Percentiles rank a stretch among this genome's conserved stretches.
Conservation (phyloP, 1,140 invertebrate species). For the Lepidurus couesii region DNA sequence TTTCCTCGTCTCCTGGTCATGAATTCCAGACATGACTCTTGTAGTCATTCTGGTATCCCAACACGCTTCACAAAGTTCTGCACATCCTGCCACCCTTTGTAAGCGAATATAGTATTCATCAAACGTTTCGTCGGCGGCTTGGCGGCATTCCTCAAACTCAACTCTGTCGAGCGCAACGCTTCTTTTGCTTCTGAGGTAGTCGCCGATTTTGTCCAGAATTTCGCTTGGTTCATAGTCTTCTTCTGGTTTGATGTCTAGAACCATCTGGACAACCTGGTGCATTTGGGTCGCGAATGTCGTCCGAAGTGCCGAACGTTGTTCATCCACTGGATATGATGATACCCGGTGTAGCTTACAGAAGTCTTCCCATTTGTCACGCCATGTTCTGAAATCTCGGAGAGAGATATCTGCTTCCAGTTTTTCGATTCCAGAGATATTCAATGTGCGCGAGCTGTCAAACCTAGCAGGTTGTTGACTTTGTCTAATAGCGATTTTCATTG, state of each 20-base stretch:
- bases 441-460: too few relatives aligned
- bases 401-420: constrained; percentile 25
- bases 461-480: too few relatives aligned
- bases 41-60: background rate
- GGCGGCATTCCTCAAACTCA: constrained; percentile 25
- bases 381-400: constrained; percentile 23
- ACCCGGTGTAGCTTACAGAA: constrained; percentile 26
- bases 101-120: constrained; percentile 23
- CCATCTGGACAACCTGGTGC: too few relatives aligned
- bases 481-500: too few relatives aligned
- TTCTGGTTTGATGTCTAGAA: too few relatives aligned
- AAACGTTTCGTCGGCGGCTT: background rate
- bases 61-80: constrained; percentile 4
- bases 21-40: constrained; percentile 24
- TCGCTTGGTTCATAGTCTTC: too few relatives aligned
- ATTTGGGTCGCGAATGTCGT: constrained; percentile 15
- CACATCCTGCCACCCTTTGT: background rate
- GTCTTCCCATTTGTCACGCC: constrained; percentile 29
- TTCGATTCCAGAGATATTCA: background rate
- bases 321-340: background rate
- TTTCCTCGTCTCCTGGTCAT: constrained; percentile 24
- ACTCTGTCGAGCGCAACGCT: too few relatives aligned
- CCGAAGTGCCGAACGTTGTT: constrained; percentile 18
- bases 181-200: too few relatives aligned
- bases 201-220: too few relatives aligned